Percentiles rank a stretch among this genome's conserved stretches.
These are phyloP conservation scores for Stegostoma tigrinum DNA, from an alignment of 2,113 vertebrate genomes.

Conservation along the genomic window DNA sequence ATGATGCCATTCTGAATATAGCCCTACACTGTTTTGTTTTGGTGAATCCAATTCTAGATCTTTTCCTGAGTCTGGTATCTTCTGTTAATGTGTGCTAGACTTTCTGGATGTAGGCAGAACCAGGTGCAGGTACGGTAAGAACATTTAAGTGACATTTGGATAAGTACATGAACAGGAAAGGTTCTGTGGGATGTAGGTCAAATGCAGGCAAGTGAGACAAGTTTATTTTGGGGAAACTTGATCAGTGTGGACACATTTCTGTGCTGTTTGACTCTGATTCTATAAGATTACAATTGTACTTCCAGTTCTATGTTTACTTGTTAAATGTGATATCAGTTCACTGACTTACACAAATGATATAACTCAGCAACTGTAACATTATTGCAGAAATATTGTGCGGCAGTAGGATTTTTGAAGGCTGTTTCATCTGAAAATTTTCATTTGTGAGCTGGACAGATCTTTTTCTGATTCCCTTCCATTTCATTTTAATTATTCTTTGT, in stretches of 20 bases:
- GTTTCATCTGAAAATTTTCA: background rate
- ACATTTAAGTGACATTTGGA: no score
- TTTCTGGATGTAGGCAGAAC: background rate
- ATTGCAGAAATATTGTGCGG: background rate
- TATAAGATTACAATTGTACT: background rate
- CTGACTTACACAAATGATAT: background rate
- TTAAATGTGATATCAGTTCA: background rate
- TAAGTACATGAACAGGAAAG: no score
- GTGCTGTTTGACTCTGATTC: background rate
- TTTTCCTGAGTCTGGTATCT: background rate
- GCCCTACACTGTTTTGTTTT: background rate
- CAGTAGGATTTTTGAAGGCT: background rate
- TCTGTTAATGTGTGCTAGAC: background rate
- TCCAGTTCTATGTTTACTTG: background rate
- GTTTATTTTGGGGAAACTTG: no score
- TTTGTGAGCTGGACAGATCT: background rate
- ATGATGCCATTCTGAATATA: background rate
- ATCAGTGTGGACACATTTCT: no score
- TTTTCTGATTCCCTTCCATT: background rate
- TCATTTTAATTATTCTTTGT: background rate
- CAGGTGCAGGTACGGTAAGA: no score
- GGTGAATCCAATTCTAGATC: background rate
- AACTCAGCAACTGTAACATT: background rate
- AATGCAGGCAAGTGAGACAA: no score
- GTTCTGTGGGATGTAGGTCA: no score